phyloP scores from a whole-genome alignment of 1,140 invertebrate genomes.

The Panulirus ornatus region DNA sequence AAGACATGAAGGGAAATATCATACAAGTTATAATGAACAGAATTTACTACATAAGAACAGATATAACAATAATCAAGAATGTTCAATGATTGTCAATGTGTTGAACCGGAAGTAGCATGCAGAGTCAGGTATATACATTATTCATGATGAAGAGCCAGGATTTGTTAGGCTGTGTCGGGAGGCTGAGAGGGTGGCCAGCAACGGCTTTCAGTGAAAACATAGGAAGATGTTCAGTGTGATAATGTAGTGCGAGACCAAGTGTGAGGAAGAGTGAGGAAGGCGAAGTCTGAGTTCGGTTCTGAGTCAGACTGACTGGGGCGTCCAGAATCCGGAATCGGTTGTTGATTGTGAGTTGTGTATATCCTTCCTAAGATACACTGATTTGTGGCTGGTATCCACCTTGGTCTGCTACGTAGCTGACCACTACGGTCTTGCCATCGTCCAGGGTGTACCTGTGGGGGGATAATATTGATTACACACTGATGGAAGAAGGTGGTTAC shows the following conservation, averaged over 20 bases:
- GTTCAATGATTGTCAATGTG: too few relatives aligned
- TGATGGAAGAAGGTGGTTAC: too few relatives aligned
- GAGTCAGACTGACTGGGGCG: background rate
- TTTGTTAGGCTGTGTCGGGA: background rate
- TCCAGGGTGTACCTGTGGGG: too few relatives aligned
- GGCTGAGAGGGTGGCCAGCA: background rate
- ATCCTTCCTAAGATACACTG: background rate
- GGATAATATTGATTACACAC: too few relatives aligned
- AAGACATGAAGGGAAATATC: background rate
- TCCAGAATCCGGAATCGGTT: background rate
- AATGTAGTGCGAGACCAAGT: background rate
- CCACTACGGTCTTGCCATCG: too few relatives aligned
- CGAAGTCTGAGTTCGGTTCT: background rate
- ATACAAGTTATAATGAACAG: background rate
- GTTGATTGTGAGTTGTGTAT: background rate
- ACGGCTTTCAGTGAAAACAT: too few relatives aligned
- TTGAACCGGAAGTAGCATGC: too few relatives aligned
- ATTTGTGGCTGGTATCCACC: too few relatives aligned
- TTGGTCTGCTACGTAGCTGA: too few relatives aligned
- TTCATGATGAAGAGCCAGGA: background rate
- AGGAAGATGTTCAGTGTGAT: too few relatives aligned
- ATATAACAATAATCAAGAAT: too few relatives aligned
- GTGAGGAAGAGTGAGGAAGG: background rate
- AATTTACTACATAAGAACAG: slow-evolving; percentile 1
- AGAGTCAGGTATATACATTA: background rate